phyloP scores from a whole-genome alignment of 2,797 vertebrate genomes.

The Sciurus carolinensis region DNA sequence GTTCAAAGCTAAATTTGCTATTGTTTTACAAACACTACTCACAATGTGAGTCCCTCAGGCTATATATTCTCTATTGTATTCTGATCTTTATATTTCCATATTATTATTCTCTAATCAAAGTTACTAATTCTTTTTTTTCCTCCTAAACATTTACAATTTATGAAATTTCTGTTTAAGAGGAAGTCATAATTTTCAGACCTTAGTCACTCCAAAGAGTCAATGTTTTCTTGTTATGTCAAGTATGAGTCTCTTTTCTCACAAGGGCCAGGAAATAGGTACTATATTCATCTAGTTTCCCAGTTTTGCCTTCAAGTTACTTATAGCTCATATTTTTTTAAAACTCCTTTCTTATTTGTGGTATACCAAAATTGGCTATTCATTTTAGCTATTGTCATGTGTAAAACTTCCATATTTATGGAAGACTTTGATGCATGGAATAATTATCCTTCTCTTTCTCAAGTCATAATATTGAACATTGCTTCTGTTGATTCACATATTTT shows the following conservation, averaged over 20 bases:
- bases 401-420: background rate
- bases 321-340: background rate
- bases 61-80: background rate
- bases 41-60: background rate
- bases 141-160: background rate
- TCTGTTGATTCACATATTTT: background rate
- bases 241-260: background rate
- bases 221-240: background rate
- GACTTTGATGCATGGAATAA: background rate
- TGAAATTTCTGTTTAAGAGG: background rate
- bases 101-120: background rate
- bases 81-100: background rate
- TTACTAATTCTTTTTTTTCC: background rate
- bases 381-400: background rate
- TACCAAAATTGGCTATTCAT: background rate
- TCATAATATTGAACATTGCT: background rate
- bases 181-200: background rate
- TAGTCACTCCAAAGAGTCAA: background rate
- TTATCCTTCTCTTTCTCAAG: background rate
- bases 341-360: background rate
- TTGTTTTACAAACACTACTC: background rate
- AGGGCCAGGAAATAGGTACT: background rate
- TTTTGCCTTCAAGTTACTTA: background rate
- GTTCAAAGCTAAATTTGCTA: background rate
- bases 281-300: background rate